Evolutionary conservation across 2,888 invertebrate genomes (phyloP).

Genomic region (Tetanocera ferruginea): DNA sequence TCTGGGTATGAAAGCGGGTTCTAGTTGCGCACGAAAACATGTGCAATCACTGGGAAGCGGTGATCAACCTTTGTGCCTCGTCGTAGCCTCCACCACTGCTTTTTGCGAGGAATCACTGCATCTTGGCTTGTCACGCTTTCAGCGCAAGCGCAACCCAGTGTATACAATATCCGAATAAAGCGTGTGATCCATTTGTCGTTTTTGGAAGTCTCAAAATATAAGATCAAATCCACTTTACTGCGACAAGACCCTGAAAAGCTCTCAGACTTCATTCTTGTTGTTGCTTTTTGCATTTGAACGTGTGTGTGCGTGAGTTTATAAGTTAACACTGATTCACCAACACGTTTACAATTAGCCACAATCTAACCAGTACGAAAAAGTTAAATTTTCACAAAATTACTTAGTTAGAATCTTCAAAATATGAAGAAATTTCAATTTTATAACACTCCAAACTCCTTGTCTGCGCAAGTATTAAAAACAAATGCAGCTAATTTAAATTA

Average conservation of each 20-base stretch:
- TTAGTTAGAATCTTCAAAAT: not conserved
- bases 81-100: not conserved
- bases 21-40: slow-evolving; percentile 40
- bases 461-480: not conserved
- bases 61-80: not conserved
- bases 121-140: not conserved
- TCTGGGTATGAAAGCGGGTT: slow-evolving; percentile 8
- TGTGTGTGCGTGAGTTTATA: not conserved
- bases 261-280: not conserved
- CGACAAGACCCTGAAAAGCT: not conserved
- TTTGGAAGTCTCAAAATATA: too few relatives aligned
- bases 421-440: not conserved
- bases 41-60: slow-evolving; percentile 41
- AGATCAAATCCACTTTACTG: too few relatives aligned
- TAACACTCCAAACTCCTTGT: not conserved
- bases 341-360: not conserved
- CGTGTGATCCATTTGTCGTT: not conserved
- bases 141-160: not conserved
- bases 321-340: slow-evolving; percentile 33
- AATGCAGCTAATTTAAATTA: not conserved
- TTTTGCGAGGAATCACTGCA: not conserved
- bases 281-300: not conserved
- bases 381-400: not conserved
- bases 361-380: not conserved
- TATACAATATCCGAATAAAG: not conserved